Evolutionary conservation across 2,113 vertebrate species (phyloP).

Genomic region (Lichenostomus cassidix): DNA sequence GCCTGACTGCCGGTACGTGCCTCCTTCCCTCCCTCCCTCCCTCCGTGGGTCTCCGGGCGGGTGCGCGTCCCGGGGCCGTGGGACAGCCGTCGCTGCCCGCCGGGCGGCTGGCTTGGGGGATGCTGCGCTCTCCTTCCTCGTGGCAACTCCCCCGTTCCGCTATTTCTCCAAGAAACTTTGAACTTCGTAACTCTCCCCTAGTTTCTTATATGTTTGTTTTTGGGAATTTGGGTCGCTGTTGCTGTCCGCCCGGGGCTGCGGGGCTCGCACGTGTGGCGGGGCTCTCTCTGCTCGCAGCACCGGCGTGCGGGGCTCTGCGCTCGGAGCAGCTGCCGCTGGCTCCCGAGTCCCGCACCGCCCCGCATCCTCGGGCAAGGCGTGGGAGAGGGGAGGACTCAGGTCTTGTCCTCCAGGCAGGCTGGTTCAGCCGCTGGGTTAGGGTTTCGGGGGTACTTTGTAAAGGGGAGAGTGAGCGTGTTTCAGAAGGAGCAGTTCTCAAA

Average conservation of each 20-base stretch:
- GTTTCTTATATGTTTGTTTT: accelerated
- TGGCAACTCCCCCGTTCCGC: not conserved
- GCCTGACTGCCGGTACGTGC: constrained; percentile 89
- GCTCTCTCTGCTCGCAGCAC: not conserved
- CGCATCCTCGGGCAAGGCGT: not conserved
- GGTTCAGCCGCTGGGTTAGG: not conserved
- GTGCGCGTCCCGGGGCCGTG: not conserved
- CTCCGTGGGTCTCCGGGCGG: not conserved
- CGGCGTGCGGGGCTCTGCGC: not conserved
- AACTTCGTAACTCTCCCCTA: not conserved
- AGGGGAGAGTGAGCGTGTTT: not conserved
- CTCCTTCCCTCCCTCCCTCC: not conserved
- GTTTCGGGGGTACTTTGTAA: not conserved
- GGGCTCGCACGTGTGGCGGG: not conserved
- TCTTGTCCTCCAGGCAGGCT: not conserved
- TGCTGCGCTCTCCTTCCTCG: not conserved
- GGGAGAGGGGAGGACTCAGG: not conserved
- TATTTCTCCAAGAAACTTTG: not conserved
- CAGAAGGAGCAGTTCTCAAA: not conserved
- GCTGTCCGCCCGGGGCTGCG: not conserved
- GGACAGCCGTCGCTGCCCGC: not conserved
- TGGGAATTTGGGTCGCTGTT: not conserved
- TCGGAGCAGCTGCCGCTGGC: not conserved
- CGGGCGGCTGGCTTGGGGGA: not conserved
- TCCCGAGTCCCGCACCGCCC: not conserved